Base-by-base conservation (phyloP, 2,888 invertebrate genomes). In the Polyploca ridens region DNA sequence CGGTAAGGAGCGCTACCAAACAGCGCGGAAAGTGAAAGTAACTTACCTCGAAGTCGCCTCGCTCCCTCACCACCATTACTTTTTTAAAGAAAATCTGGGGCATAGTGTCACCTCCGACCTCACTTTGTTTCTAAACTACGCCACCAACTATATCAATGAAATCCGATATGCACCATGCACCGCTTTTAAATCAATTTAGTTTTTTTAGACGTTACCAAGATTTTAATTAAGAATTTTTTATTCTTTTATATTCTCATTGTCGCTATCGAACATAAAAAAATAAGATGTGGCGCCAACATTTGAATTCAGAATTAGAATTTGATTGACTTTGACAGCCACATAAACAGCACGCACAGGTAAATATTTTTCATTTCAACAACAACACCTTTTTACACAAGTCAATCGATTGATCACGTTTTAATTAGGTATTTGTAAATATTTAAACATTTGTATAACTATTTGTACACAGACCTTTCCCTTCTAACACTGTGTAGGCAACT, bases 31-130 rank as follows among this genome's bases (percentile, higher is more conserved):
- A 93, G 93, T 91, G 92, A 93, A 94, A 94, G 93, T 90, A 63
- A 84, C 91, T 93, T 76, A 94, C 93, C 93, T 94, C 93, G 89
- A 86, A 88, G 78, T 89, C 77, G 70, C 86, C 87, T 72, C 91
- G 92, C 67, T 93, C 91, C 86, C 86, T 86, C 76, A 94, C 87
- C 79, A 93, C 89, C 93, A 94, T 93, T 71, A 94, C 93, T 89
- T 93, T 94, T 93, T 93, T 93, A 80, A 94, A 94, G 89, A 93
- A 94, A 89, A 94, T 90, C 89, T 93, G 93, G 83, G 93, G 93
- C 93, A 94, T 94, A 78, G 68, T 87, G 86, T 84, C 87, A 88
- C 86, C 84, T 87, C 74, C 69, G 78, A 87, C 71, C 78, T 73
- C 72, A 71, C 67, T 69, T 64, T 67, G 67, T 66, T 60, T 19